Evolutionary conservation across 2,113 vertebrate genomes (phyloP), one percentile per base, ranked within the genome.

Genomic region (Himantopus leucocephalus): DNA sequence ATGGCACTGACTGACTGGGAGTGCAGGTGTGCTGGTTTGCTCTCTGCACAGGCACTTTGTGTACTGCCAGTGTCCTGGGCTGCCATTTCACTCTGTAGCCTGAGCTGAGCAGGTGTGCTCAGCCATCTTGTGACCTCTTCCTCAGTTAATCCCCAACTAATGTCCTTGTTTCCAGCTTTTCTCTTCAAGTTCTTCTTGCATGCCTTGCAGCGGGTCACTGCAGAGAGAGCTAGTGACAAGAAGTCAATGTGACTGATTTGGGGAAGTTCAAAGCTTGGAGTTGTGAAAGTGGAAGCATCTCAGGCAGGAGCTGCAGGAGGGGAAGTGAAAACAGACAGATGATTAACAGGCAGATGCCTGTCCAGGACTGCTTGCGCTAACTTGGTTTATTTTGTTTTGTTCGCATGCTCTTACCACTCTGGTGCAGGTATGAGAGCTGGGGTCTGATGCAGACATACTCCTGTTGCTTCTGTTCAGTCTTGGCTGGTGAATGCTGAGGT

Each of bases 311-410:
- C 41, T 92, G 37, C 56, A 63, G 50, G 76, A 92, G 37, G 13
- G 88, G 95, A 97, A 97, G 85, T 90, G 92, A 90, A 68, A 96
- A 59, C 59, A 92, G 84, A 87, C 81, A 26, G 74, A 58, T 80
- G 56, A 60, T 72, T 56, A 82, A 37, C 8, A 59, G 76, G 27
- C 90, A 70, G 77, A 82, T 88, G 84, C 35, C 43, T 50, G 24
- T 70, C 56, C 58, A 74, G 58, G 41, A 37, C 41, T 79, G 12
- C 35, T 53, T 30, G 50, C 79, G 66, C 53, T 68, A n/a, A 35
- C 32, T 52, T 55, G 21, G 26, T 55, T 19, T 14, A 17, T 16
- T 72, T 27, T 76, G 6, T 79, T 55, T 64, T 84, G 30, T 90
- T 66, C 22, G 10, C 8, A 4, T 70, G n/a, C 14, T 50, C 11